Evolutionary conservation across 2,797 vertebrate genomes (phyloP), one percentile per base, ranked within the genome.

Genomic region (Fratercula arctica): DNA sequence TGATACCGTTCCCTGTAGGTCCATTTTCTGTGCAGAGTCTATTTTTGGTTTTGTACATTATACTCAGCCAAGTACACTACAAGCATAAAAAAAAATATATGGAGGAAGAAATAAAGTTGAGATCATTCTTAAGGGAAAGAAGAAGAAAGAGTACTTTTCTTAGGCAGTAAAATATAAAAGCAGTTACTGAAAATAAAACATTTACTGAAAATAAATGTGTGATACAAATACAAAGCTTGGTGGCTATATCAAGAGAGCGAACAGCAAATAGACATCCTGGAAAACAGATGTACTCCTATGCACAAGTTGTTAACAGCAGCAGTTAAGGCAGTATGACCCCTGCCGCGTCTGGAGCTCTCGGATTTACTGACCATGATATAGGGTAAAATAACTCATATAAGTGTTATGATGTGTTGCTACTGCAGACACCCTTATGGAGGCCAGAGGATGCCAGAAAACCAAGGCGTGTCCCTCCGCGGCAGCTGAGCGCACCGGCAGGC

Each of bases 321-420:
- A 17, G 29, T 61, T 26, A 28, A 39, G 67, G 35, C 46, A 37
- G 14, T 3, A 14, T 0, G 5, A 41, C 16, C 48, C 25, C 20
- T 14, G 31, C 28, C 45, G 66, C 0, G 0, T 1, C 20, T 2
- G 10, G 31, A 17, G 66, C 37, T 31, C 66, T 25, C 0, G 16
- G 53, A 8, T 54, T 86, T 46, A 23, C 76, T 41, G 50, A 6
- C n/a, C 17, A 0, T 1, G n/a, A 2, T 6, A 6, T 0, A 17
- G 60, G 37, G 43, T 13, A 13, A 25, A 39, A 16, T 3, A 50
- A 18, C 21, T 24, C 24, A 0, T 4, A 0, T 2, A 3, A 14
- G 59, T 1, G 25, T 7, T 9, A 4, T 1, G 21, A 5, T 3
- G 26, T 2, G 1, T 2, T 24, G 59, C 41, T 24, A 1, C 33